A percentile compares a stretch with the other conserved stretches of the same genome.
These are phyloP conservation scores for Crax fasciolata DNA, from an alignment of 2,797 vertebrate genomes.

Conservation along the genomic window DNA sequence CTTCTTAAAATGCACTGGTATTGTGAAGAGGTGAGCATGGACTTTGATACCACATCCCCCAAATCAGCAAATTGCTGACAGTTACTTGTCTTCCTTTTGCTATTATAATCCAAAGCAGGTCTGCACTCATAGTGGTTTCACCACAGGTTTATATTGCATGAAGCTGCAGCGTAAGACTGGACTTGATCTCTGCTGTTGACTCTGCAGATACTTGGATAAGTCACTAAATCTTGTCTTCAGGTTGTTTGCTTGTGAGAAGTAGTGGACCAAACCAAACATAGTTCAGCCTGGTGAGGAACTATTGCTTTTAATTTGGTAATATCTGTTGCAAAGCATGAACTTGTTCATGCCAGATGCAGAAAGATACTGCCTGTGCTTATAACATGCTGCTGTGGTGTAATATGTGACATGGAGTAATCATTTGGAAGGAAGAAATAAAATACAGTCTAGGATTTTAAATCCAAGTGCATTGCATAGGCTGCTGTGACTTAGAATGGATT, in stretches of 20 bases:
- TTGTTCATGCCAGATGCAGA: not conserved
- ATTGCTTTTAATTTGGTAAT: not conserved
- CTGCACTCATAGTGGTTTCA: not conserved
- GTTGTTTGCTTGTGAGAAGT: not conserved
- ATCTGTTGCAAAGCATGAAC: not conserved
- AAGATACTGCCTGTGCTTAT: not conserved
- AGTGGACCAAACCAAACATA: not conserved
- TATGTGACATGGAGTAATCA: not conserved
- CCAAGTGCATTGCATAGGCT: not conserved
- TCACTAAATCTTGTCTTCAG: not conserved
- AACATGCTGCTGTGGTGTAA: not conserved
- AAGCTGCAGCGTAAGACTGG: not conserved
- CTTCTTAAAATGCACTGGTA: not conserved
- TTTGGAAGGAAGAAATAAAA: not conserved
- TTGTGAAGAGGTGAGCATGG: not conserved
- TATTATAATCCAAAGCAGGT: not conserved
- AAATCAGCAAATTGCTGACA: not conserved
- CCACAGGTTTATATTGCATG: not conserved
- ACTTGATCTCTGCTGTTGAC: not conserved
- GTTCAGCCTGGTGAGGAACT: not conserved
- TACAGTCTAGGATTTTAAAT: not conserved
- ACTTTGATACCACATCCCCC: not conserved
- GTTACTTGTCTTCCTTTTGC: not conserved
- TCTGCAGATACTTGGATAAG: not conserved
- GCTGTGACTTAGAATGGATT: not conserved